Evolutionary conservation across 1,140 invertebrate species (phyloP).

Genomic region (Riptortus pedestris): DNA sequence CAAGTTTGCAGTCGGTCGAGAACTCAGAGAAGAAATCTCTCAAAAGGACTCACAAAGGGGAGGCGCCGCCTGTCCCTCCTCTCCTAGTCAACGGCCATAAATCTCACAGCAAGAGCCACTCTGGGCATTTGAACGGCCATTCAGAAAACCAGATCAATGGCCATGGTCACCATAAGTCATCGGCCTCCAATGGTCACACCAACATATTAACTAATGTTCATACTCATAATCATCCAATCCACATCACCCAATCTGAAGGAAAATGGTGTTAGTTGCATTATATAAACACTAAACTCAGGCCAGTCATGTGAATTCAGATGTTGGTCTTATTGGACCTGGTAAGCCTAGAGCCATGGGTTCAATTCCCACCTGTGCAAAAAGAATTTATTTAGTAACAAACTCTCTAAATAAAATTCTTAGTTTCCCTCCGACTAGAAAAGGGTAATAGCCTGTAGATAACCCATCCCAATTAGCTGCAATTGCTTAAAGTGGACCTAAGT

Average conservation of each 20-base stretch:
- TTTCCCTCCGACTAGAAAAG: no score
- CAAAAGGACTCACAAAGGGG: constrained; percentile 47
- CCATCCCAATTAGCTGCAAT: no score
- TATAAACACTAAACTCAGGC: no score
- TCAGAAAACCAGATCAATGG: not conserved
- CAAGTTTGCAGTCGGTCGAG: constrained; percentile 66
- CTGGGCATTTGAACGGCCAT: not conserved
- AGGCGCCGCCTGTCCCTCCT: constrained; percentile 36
- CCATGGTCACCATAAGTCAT: not conserved
- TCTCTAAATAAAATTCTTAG: no score
- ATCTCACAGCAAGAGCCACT: not conserved
- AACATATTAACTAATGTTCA: not conserved
- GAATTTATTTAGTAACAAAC: no score
- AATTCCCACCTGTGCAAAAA: no score
- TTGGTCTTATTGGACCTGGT: no score
- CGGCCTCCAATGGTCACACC: not conserved
- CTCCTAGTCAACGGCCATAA: not conserved
- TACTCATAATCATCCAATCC: not conserved
- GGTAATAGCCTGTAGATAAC: no score
- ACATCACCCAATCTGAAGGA: not conserved
- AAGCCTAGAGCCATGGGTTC: no score
- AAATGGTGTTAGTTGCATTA: not conserved
- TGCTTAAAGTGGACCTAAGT: no score
- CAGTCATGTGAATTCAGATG: no score
- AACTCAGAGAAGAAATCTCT: constrained; percentile 38